A percentile compares a stretch with the other conserved stretches of the same genome.
Conservation (phyloP, 2,797 vertebrate species). For the Poeciliopsis paucimaculata region DNA sequence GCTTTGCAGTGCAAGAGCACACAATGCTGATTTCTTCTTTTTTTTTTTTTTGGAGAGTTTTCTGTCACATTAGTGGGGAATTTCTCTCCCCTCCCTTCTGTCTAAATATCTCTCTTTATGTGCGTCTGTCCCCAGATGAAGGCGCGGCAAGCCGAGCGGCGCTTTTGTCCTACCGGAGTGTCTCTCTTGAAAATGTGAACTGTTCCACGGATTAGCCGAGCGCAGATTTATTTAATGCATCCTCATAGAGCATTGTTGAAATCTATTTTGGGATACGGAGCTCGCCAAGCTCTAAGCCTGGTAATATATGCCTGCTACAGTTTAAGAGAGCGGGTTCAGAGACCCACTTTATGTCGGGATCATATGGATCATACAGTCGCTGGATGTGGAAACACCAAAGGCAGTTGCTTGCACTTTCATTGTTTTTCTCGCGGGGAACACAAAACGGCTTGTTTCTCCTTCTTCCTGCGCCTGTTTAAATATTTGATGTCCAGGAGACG, state of each 20-base stretch:
- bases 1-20: conserved; percentile 73
- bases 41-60: conserved; percentile 53
- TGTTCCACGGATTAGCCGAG: conserved; percentile 86
- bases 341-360: conserved; percentile 84
- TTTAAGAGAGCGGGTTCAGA: conserved; percentile 86
- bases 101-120: conserved; percentile 83
- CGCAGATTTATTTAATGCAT: conserved; percentile 90
- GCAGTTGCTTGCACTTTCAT: conserved; percentile 72
- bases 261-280: conserved; percentile 87
- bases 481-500: conserved; percentile 83
- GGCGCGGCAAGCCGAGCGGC: conserved; percentile 75
- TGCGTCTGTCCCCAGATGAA: conserved; percentile 82
- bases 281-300: conserved; percentile 87
- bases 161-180: conserved; percentile 83
- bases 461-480: conserved; percentile 80
- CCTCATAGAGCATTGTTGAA: conserved; percentile 87
- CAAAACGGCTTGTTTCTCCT: conserved; percentile 68
- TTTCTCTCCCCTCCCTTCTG: conserved; percentile 64
- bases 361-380: conserved; percentile 81
- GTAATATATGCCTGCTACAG: conserved; percentile 89
- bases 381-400: conserved; percentile 81
- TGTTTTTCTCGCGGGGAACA: conserved; percentile 70
- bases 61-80: conserved; percentile 81
- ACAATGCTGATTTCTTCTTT: conserved; percentile 68
- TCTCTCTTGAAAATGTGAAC: conserved; percentile 82